These are phyloP conservation scores for Propithecus deckenii DNA, from an alignment of 2,797 vertebrate genomes.

Conservation along the genomic window DNA sequence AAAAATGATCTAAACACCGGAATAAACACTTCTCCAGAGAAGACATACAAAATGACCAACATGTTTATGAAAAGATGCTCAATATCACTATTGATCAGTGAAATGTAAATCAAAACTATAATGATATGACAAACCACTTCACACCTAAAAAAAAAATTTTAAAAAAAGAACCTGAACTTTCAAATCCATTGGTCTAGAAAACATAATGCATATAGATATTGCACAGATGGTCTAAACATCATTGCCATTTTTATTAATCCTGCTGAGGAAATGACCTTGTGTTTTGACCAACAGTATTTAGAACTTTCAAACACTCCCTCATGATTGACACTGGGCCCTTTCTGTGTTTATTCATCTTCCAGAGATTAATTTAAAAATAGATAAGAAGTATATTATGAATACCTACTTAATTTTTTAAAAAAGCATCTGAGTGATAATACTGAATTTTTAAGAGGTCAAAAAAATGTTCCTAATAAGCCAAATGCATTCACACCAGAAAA, in stretches of 20 bases:
- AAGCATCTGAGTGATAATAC: not conserved
- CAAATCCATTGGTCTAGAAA: not conserved
- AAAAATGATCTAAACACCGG: not conserved
- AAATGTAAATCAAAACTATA: not conserved
- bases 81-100: not conserved
- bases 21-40: not conserved
- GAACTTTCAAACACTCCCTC: not conserved
- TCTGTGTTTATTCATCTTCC: not conserved
- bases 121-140: not conserved
- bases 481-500: not conserved
- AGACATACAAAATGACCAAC: not conserved
- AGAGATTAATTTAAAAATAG: not conserved
- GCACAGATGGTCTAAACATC: not conserved
- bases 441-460: slow-evolving; percentile 2
- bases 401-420: not conserved
- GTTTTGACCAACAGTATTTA: not conserved
- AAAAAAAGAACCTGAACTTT: not conserved
- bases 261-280: not conserved
- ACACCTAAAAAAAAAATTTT: not conserved
- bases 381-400: not conserved
- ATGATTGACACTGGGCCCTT: not conserved
- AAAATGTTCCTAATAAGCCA: not conserved
- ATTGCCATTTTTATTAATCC: not conserved
- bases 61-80: not conserved
- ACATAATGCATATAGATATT: not conserved